Evolutionary conservation across 1,140 invertebrate species (phyloP).

Genomic region (Pseudomyrmex sp.): DNA sequence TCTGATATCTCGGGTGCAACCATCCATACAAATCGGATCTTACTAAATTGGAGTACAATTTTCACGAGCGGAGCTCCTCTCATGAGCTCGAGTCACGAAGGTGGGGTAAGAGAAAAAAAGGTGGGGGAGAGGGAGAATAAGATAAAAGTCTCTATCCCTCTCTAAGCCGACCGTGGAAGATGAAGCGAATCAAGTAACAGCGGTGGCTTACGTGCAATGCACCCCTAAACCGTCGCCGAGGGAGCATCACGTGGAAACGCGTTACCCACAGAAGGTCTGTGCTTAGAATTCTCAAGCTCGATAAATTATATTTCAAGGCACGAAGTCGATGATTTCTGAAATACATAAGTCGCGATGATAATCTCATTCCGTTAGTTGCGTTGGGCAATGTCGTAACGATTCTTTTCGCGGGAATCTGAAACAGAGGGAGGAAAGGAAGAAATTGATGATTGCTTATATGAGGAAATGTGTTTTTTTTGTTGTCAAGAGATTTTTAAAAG

Average conservation of each 20-base stretch:
- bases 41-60: slow-evolving; percentile 71
- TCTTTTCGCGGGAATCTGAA: not conserved
- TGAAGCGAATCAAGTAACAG: slow-evolving; percentile 74
- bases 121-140: slow-evolving; percentile 11
- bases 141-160: slow-evolving; percentile 54
- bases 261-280: slow-evolving; percentile 70
- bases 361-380: slow-evolving; percentile 48
- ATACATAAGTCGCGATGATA: slow-evolving; percentile 66
- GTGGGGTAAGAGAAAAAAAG: slow-evolving; percentile 7
- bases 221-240: slow-evolving; percentile 64
- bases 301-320: slow-evolving; percentile 69
- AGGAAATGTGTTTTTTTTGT: not conserved
- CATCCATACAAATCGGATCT: slow-evolving; percentile 71
- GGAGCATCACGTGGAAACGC: slow-evolving; percentile 68
- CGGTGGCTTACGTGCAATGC: slow-evolving; percentile 72
- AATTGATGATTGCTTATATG: slow-evolving; percentile 21
- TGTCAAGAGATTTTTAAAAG: not conserved
- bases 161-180: slow-evolving; percentile 64
- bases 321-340: slow-evolving; percentile 67
- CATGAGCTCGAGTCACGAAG: not conserved
- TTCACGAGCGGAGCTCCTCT: slow-evolving; percentile 49
- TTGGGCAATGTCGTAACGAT: not conserved
- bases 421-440: not conserved
- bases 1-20: slow-evolving; percentile 54
- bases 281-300: slow-evolving; percentile 69